These are phyloP conservation scores for Diorhabda elongata DNA, from an alignment of 1,140 invertebrate genomes.

Conservation along the genomic window DNA sequence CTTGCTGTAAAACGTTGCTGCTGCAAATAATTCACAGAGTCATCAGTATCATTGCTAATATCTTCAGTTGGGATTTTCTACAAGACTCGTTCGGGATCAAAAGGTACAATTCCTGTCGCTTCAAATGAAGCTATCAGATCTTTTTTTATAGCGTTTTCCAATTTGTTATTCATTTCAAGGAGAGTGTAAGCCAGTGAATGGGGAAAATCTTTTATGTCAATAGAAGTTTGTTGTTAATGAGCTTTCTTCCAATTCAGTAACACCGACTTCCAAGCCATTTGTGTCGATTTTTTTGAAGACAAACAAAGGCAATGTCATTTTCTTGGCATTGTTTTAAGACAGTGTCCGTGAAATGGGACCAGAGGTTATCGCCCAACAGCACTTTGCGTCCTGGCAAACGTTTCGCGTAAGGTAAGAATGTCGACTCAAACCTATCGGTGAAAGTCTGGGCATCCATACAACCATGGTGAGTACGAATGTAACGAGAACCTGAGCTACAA, in stretches of 20 bases:
- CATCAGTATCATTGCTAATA: background rate
- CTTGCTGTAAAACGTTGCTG: slow-evolving; percentile 17
- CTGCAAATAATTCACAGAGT: slow-evolving; percentile 18
- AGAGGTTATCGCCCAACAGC: slow-evolving; percentile 38
- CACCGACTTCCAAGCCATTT: too few relatives aligned
- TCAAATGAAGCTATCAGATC: too few relatives aligned
- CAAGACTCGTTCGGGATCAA: background rate
- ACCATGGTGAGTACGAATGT: slow-evolving; percentile 43
- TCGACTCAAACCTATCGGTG: slow-evolving; percentile 16
- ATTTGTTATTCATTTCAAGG: slow-evolving; percentile 20
- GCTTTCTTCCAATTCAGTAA: background rate
- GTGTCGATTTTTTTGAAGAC: too few relatives aligned
- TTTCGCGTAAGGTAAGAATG: too few relatives aligned
- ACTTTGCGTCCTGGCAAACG: slow-evolving; percentile 27
- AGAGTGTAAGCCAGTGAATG: slow-evolving; percentile 13
- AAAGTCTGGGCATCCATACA: slow-evolving; percentile 23
- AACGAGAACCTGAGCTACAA: slow-evolving; percentile 26
- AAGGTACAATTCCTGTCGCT: too few relatives aligned
- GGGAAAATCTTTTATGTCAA: slow-evolving; percentile 23
- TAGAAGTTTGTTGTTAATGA: slow-evolving; percentile 18
- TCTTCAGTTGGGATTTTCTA: slow-evolving; percentile 18
- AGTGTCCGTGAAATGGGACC: background rate
- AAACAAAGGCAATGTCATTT: slow-evolving; percentile 23
- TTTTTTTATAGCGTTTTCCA: slow-evolving; percentile 12
- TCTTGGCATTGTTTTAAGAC: too few relatives aligned